Evolutionary conservation across 2,888 invertebrate species (phyloP).

Genomic region (Synanthedon andrenaeformis): DNA sequence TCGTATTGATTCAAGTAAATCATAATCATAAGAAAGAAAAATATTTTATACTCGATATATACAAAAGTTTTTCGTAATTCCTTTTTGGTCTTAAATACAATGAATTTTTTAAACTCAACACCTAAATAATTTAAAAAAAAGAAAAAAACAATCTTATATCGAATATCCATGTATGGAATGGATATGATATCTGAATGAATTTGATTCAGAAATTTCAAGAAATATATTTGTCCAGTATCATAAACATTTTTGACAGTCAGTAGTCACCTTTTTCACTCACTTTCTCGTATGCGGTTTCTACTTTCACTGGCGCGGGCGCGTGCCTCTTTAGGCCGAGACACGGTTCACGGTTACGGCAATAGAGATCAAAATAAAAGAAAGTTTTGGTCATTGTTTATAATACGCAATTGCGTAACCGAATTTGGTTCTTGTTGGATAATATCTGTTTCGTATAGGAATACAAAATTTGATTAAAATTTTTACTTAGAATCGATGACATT

Average conservation of each 20-base stretch:
- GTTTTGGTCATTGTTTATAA: slow-evolving; percentile 2
- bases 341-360: background rate
- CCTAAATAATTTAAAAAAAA: no score
- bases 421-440: background rate
- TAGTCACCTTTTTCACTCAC: slow-evolving; percentile 8
- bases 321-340: background rate
- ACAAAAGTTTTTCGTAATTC: no score
- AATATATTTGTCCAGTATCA: background rate
- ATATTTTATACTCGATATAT: no score
- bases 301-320: background rate
- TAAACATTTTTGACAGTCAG: background rate
- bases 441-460: background rate
- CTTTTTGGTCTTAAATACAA: no score
- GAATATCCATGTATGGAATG: no score
- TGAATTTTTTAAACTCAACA: no score
- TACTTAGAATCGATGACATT: background rate
- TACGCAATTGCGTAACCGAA: slow-evolving; percentile 5
- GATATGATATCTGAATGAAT: no score
- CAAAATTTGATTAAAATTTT: background rate
- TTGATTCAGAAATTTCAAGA: no score
- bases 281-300: slow-evolving; percentile 21
- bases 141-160: no score
- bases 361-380: background rate
- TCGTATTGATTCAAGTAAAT: no score
- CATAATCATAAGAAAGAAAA: no score